Base-by-base conservation (phyloP, 2,888 invertebrate species). In the Watsonalla binaria region DNA sequence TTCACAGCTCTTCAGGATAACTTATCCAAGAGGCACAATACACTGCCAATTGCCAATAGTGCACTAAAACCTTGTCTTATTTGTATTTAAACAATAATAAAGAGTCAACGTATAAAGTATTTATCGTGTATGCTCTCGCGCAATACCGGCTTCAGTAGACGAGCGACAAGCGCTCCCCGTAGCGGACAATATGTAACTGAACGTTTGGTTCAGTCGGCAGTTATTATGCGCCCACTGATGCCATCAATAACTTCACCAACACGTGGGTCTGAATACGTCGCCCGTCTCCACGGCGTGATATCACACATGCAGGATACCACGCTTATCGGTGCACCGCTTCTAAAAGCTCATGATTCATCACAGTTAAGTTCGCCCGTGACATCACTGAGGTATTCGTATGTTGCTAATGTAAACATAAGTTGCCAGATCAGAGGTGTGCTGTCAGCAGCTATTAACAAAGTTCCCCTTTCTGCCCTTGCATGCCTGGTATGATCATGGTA, bases 201-300 rank as follows among this genome's bases (percentile, higher is more conserved):
- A 79, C 83, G 84, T 76, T 77, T 68, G 65, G 72, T 72, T 65
- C 74, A 62, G 76, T 61, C 83, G 84, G 77, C 86, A 86, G 88
- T 90, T 90, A 89, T 89, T 85, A 89, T 89, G 89, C 89, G 86
- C 85, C 86, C 86, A 87, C 86, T 74, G 82, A 76, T 77, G 78
- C 81, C 85, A 79, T 84, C 86, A 82, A 86, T 84, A 86, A 80
- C 79, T 83, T 77, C 75, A 78, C 78, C 67, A 80, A 80, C 89
- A 90, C 90, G 89, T 90, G 90, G 87, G 83, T 80, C 80, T 72
- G 64, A 68, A 74, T 74, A 70, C 74, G 73, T 65, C 66, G 62
- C 53, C 57, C 70, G 67, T 64, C 65, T 56, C 63, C 8, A 37
- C 37, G 63, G 59, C 65, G 70, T 73, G 78, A 72, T 83, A 84